phyloP scores from a whole-genome alignment of 30 jellyfish, hydroid and myxozoan genomes.

The Catostylus mosaicus region DNA sequence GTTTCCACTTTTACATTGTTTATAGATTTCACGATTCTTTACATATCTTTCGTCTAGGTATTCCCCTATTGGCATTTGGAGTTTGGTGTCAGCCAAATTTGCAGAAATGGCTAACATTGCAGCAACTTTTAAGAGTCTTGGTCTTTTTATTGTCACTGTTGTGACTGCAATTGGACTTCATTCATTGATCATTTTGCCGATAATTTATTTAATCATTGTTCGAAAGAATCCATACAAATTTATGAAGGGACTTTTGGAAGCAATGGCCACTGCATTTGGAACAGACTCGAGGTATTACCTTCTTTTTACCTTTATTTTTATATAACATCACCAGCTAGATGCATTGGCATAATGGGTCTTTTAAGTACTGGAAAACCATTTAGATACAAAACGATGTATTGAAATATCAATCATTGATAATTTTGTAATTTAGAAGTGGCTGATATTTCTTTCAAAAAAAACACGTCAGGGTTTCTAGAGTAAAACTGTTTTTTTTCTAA shows the following conservation, averaged over 20 bases:
- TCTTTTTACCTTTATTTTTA: neutral
- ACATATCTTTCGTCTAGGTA: conserved; percentile 41
- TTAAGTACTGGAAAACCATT: too few species aligned
- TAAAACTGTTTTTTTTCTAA: too few species aligned
- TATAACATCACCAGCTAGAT: neutral
- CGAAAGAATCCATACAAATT: conserved; percentile 78
- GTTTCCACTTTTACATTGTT: too few species aligned
- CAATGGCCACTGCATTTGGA: conserved; percentile 97
- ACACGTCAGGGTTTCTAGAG: too few species aligned
- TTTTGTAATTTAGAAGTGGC: too few species aligned
- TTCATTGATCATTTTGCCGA: conserved; percentile 77
- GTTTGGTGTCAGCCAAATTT: conserved; percentile 81
- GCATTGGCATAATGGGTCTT: neutral
- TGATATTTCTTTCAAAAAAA: too few species aligned
- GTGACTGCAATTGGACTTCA: conserved; percentile 76
- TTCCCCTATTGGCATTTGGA: conserved; percentile 92
- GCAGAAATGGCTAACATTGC: conserved; percentile 87
- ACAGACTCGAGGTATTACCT: conserved; percentile 88
- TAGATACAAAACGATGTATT: too few species aligned
- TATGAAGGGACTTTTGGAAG: conserved; percentile 85
- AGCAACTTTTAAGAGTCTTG: conserved; percentile 81
- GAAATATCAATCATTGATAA: too few species aligned
- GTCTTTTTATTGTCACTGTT: conserved; percentile 87
- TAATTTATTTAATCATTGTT: conserved; percentile 58
- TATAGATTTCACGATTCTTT: too few species aligned